Percentiles rank a stretch among this genome's conserved stretches.
Evolutionary conservation across 2,113 vertebrate genomes (phyloP).

Genomic region (Gopherus flavomarginatus): DNA sequence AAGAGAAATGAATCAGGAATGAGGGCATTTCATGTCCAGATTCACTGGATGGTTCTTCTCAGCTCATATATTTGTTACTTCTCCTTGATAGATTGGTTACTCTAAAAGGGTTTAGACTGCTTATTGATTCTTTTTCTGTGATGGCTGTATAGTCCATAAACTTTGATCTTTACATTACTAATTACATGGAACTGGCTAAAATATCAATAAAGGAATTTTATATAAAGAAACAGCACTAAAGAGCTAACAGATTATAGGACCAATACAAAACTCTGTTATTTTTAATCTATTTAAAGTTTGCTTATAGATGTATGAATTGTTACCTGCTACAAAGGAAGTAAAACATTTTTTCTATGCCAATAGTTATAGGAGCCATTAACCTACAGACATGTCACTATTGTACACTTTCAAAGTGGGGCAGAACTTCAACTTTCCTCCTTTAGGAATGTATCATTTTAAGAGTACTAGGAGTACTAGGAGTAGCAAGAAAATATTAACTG

Average conservation of each 20-base stretch:
- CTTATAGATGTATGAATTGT: not conserved
- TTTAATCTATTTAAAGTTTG: not conserved
- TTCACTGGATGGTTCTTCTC: not conserved
- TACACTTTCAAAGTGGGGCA: not conserved
- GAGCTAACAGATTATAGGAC: not conserved
- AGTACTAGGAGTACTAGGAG: not conserved
- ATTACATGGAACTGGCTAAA: not conserved
- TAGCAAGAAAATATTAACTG: not conserved
- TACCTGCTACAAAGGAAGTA: not conserved
- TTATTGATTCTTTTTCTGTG: not conserved
- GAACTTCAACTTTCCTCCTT: not conserved
- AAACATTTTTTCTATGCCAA: not conserved
- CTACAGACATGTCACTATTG: rapidly evolving
- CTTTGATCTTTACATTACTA: not conserved
- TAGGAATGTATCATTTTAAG: not conserved
- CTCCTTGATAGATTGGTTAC: not conserved
- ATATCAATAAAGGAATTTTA: not conserved
- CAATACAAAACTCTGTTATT: not conserved
- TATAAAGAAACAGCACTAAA: not conserved
- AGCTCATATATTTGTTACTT: not conserved
- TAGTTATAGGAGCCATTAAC: not conserved
- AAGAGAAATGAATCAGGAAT: not conserved
- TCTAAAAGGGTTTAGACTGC: not conserved
- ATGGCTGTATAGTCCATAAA: not conserved
- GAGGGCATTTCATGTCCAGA: not conserved